Percentiles rank a stretch among this genome's conserved stretches.
phyloP scores from a whole-genome alignment of 2,888 invertebrate species.

The Hypolimnas misippus region DNA sequence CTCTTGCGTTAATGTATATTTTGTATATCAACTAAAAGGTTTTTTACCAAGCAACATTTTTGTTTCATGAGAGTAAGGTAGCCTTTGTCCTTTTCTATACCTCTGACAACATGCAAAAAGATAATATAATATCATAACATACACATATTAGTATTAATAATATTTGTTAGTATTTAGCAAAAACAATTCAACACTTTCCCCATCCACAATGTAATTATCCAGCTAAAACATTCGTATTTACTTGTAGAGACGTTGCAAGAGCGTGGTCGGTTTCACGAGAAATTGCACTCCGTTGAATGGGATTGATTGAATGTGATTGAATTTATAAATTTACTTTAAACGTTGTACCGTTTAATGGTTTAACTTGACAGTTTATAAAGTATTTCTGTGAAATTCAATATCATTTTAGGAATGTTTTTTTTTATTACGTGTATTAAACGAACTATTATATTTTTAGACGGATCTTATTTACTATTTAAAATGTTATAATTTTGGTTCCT shows the following conservation, averaged over 20 bases:
- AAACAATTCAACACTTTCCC: not conserved
- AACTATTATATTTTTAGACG: too few species aligned
- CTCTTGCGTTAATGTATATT: too few species aligned
- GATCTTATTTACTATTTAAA: too few species aligned
- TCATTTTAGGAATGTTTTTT: too few species aligned
- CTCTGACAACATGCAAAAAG: too few species aligned
- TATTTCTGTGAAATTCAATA: not conserved
- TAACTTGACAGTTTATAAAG: not conserved
- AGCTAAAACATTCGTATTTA: conserved; percentile 12
- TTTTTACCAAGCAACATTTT: too few species aligned
- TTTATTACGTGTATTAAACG: not conserved
- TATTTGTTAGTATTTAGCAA: not conserved
- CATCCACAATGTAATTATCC: not conserved
- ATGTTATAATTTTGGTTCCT: too few species aligned
- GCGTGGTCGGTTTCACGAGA: conserved; percentile 41
- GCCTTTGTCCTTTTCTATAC: too few species aligned
- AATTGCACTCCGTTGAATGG: conserved; percentile 34
- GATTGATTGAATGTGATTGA: conserved; percentile 16
- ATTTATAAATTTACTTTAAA: conserved; percentile 23
- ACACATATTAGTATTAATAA: too few species aligned
- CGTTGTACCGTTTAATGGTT: not conserved
- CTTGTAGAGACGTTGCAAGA: conserved; percentile 41
- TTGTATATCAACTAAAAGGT: too few species aligned
- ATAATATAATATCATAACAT: too few species aligned
- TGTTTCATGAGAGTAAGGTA: too few species aligned